Conservation (phyloP, 2,888 invertebrate species). For the Drosophila recens region DNA sequence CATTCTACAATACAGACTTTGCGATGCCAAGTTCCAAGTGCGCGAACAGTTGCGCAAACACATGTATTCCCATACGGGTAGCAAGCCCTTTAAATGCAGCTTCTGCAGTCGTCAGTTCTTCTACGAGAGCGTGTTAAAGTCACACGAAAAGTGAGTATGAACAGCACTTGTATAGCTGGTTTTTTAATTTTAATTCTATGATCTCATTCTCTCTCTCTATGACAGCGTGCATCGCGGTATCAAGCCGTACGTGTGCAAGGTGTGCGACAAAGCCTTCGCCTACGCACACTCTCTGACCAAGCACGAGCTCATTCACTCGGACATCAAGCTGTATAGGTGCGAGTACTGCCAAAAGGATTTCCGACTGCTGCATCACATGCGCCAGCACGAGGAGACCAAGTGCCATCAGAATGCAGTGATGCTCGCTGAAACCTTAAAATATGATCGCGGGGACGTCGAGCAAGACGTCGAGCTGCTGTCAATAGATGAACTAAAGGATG, state of each 20-base stretch:
- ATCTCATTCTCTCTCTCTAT: background rate
- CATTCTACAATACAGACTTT: slow-evolving; percentile 65
- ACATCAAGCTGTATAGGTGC: slow-evolving; percentile 82
- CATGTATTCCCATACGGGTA: slow-evolving; percentile 82
- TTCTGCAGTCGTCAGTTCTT: slow-evolving; percentile 82
- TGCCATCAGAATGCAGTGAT: slow-evolving; percentile 82
- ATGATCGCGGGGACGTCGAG: slow-evolving; percentile 42
- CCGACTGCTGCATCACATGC: slow-evolving; percentile 83
- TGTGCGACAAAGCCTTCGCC: slow-evolving; percentile 80
- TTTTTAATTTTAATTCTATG: no score
- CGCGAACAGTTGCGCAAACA: slow-evolving; percentile 83
- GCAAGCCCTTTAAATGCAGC: slow-evolving; percentile 82
- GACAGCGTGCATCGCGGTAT: slow-evolving; percentile 79
- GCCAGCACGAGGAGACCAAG: slow-evolving; percentile 83
- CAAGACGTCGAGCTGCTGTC: slow-evolving; percentile 54
- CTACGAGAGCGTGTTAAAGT: slow-evolving; percentile 82
- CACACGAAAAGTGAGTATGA: slow-evolving; percentile 81
- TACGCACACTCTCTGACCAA: slow-evolving; percentile 82
- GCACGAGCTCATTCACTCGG: slow-evolving; percentile 83
- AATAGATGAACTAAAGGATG: slow-evolving; percentile 51
- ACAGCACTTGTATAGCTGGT: background rate
- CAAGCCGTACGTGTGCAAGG: slow-evolving; percentile 81
- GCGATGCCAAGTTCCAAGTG: slow-evolving; percentile 78
- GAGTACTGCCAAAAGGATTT: slow-evolving; percentile 83
- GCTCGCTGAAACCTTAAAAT: slow-evolving; percentile 61